phyloP scores from a whole-genome alignment of 2,888 invertebrate species.

The Yponomeuta evonymella region DNA sequence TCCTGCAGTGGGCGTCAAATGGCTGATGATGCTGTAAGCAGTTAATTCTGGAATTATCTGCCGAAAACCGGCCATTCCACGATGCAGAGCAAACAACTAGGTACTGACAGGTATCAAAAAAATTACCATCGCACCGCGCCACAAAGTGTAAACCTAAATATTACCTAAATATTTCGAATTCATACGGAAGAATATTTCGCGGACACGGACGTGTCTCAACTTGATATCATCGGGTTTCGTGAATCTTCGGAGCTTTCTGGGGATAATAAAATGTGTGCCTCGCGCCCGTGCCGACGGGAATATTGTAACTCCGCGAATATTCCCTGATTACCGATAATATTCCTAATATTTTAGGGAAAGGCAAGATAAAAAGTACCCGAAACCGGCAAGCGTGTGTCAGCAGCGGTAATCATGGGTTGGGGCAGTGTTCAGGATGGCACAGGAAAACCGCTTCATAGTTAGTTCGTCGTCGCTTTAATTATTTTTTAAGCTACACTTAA shows the following conservation, averaged over 20 bases:
- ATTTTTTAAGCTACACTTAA: too few relatives aligned
- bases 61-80: not conserved
- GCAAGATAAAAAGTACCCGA: too few relatives aligned
- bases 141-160: not conserved
- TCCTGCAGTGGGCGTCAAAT: too few relatives aligned
- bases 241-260: conserved; percentile 15
- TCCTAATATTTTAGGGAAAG: too few relatives aligned
- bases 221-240: conserved; percentile 24
- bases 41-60: not conserved
- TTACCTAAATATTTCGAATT: conserved; percentile 18
- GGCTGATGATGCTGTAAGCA: too few relatives aligned
- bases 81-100: not conserved
- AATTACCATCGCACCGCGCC: not conserved
- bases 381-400: too few relatives aligned
- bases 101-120: not conserved
- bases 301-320: too few relatives aligned
- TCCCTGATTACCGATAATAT: too few relatives aligned
- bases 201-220: conserved; percentile 25
- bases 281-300: not conserved
- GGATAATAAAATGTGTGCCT: not conserved
- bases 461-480: too few relatives aligned
- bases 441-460: too few relatives aligned
- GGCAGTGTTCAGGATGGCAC: too few relatives aligned
- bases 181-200: conserved; percentile 18
- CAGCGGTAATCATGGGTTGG: too few relatives aligned